A percentile compares a stretch with the other conserved stretches of the same genome.
phyloP scores from a whole-genome alignment of 2,888 invertebrate species.

The Globia sparganii region DNA sequence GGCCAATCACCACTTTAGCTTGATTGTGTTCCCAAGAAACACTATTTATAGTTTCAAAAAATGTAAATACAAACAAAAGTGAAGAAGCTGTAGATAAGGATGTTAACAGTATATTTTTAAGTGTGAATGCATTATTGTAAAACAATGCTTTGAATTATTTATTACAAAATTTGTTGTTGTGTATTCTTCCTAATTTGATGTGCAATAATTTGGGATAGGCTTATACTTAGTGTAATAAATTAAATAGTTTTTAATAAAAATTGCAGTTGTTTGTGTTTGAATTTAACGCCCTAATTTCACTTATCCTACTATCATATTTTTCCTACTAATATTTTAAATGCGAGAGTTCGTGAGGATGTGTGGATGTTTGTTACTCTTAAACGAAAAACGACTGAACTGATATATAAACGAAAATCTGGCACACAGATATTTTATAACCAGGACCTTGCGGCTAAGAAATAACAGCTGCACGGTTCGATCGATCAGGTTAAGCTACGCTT shows the following conservation, averaged over 20 bases:
- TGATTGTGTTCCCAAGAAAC: slow-evolving; percentile 4
- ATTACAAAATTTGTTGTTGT: slow-evolving; percentile 69
- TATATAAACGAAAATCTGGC: too few relatives aligned
- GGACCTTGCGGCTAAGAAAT: too few relatives aligned
- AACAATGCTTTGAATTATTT: slow-evolving; percentile 65
- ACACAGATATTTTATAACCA: too few relatives aligned
- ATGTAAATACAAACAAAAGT: slow-evolving; percentile 39
- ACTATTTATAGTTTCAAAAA: neutral
- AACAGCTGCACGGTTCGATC: too few relatives aligned
- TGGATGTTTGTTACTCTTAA: too few relatives aligned
- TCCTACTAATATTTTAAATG: too few relatives aligned
- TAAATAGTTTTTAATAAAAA: slow-evolving; percentile 62
- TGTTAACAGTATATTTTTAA: slow-evolving; percentile 26
- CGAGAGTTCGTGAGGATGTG: too few relatives aligned
- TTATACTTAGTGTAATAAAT: slow-evolving; percentile 60
- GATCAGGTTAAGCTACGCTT: too few relatives aligned
- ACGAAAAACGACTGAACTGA: too few relatives aligned
- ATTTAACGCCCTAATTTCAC: neutral
- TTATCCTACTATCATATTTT: too few relatives aligned
- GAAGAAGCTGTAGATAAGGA: slow-evolving; percentile 21
- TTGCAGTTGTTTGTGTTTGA: slow-evolving; percentile 36
- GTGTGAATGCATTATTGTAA: slow-evolving; percentile 48
- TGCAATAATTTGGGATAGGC: slow-evolving; percentile 80
- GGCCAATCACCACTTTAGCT: too few relatives aligned
- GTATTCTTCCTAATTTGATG: slow-evolving; percentile 71